Percentiles rank a stretch among this genome's conserved stretches.
Evolutionary conservation across 2,888 invertebrate genomes (phyloP).

Genomic region (Platynereis dumerilii): DNA sequence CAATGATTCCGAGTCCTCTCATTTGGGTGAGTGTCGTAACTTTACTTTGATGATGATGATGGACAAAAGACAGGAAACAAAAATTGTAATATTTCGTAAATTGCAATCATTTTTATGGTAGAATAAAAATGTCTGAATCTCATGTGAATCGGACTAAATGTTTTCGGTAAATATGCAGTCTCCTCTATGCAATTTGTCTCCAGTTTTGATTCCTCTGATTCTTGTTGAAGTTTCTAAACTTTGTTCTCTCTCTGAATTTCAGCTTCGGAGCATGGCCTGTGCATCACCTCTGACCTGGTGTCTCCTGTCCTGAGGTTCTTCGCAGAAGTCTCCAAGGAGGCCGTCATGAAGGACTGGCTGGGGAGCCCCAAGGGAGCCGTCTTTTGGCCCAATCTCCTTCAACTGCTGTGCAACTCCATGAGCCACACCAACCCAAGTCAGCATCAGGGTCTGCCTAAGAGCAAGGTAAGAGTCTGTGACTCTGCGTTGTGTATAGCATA

Average conservation of each 20-base stretch:
- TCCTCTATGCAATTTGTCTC: too few species aligned
- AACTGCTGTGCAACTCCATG: constrained; percentile 66
- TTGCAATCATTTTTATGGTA: too few species aligned
- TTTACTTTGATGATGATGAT: too few species aligned
- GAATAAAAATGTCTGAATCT: too few species aligned
- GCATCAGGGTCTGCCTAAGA: constrained; percentile 14
- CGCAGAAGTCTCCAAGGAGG: constrained; percentile 78
- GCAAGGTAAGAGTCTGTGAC: constrained; percentile 25
- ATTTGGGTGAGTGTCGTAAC: not conserved
- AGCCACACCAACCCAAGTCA: constrained; percentile 5
- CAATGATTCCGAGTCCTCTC: constrained; percentile 1
- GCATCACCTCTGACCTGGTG: constrained; percentile 54
- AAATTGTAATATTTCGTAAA: too few species aligned
- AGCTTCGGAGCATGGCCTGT: constrained; percentile 20
- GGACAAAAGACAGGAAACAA: too few species aligned
- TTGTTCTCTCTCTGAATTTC: constrained; percentile 31
- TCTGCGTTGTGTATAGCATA: too few species aligned
- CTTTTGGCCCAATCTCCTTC: constrained; percentile 86
- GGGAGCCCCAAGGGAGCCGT: constrained; percentile 78
- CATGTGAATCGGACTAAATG: too few species aligned
- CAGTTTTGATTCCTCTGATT: too few species aligned
- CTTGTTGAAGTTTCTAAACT: too few species aligned
- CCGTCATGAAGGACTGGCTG: constrained; percentile 84
- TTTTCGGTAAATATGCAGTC: too few species aligned
- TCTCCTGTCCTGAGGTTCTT: constrained; percentile 75